Evolutionary conservation across 1,140 invertebrate genomes (phyloP).

Genomic region (Chrysomallon squamiferum): DNA sequence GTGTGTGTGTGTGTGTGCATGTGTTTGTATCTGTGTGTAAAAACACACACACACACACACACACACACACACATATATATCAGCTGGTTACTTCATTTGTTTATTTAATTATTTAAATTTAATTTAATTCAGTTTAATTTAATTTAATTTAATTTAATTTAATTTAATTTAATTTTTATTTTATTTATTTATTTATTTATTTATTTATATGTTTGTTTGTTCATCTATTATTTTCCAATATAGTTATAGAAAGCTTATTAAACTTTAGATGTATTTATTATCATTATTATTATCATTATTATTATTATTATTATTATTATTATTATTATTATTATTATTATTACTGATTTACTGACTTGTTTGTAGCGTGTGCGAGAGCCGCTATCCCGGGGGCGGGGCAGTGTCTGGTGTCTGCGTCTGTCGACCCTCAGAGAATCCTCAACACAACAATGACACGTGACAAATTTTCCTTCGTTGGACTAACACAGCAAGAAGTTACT

Average conservation of each 20-base stretch:
- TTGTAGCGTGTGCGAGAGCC: neutral
- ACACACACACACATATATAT: too few relatives aligned
- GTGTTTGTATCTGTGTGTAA: too few relatives aligned
- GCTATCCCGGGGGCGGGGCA: neutral
- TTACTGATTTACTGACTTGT: neutral
- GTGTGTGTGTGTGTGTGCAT: too few relatives aligned
- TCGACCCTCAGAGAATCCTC: slow-evolving; percentile 1
- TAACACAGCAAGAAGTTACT: neutral
- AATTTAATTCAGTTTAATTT: neutral
- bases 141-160: neutral
- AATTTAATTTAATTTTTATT: neutral
- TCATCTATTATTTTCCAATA: neutral
- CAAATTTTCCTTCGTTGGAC: slow-evolving; percentile 5
- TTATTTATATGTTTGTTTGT: neutral
- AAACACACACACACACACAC: too few relatives aligned
- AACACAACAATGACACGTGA: slow-evolving; percentile 1
- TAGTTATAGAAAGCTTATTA: neutral
- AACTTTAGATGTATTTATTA: neutral
- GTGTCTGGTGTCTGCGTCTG: neutral
- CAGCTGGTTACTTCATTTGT: too few relatives aligned
- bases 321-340: neutral
- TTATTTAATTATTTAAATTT: too few relatives aligned
- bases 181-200: neutral
- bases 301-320: neutral
- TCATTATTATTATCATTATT: neutral